Percentiles rank a stretch among this genome's conserved stretches.
phyloP scores from a whole-genome alignment of 2,888 invertebrate genomes.

The Eristalis intricaria region DNA sequence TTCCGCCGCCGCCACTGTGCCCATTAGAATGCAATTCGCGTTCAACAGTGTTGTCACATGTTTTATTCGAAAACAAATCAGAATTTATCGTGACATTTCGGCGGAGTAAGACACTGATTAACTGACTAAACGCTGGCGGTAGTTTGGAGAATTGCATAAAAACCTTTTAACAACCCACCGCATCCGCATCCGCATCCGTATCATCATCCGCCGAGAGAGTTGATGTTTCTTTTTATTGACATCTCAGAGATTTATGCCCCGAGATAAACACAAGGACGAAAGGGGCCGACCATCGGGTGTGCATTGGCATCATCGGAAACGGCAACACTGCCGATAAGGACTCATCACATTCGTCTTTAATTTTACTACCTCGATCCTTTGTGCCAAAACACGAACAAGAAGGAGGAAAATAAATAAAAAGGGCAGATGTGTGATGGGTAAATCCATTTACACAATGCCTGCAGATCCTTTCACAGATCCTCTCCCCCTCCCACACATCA shows the following conservation, averaged over 20 bases:
- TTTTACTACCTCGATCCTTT: slow-evolving; percentile 35
- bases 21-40: background rate
- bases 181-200: no score
- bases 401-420: background rate
- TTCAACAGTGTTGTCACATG: background rate
- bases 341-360: slow-evolving; percentile 49
- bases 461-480: background rate
- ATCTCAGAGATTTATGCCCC: slow-evolving; percentile 20
- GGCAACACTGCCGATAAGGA: slow-evolving; percentile 18
- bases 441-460: slow-evolving; percentile 12
- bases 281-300: background rate
- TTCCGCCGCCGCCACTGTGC: background rate
- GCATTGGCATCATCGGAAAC: slow-evolving; percentile 8
- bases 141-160: slow-evolving; percentile 6
- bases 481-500: background rate
- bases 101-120: background rate
- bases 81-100: background rate
- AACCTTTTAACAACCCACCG: slow-evolving; percentile 10
- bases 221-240: slow-evolving; percentile 7
- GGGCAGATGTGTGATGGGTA: background rate
- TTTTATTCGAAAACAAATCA: background rate
- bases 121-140: background rate
- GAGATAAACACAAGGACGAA: background rate
- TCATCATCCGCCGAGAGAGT: background rate
- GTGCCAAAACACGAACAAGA: background rate